These are phyloP conservation scores for Temnothorax rugatulus DNA, from an alignment of 2,888 invertebrate genomes.

Conservation along the genomic window DNA sequence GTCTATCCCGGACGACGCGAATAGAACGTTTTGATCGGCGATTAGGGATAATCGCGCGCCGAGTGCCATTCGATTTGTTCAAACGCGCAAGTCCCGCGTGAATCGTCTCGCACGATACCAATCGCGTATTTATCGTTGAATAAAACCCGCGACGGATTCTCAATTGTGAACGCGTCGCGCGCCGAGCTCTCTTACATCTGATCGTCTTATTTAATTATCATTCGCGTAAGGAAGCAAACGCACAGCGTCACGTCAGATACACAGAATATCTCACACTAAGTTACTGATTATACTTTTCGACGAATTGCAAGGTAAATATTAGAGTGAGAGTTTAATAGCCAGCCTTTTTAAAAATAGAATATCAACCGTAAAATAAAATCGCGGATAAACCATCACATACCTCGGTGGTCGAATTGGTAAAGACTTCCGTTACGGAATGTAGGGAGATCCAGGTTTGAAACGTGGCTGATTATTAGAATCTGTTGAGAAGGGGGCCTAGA, in stretches of 20 bases:
- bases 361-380: no score
- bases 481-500: not conserved
- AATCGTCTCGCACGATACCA: slow-evolving; percentile 43
- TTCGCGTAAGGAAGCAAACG: not conserved
- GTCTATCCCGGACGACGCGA: slow-evolving; percentile 12
- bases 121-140: slow-evolving; percentile 40
- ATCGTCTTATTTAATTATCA: slow-evolving; percentile 22
- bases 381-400: no score
- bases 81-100: slow-evolving; percentile 9
- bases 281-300: not conserved
- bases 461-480: no score
- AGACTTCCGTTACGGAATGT: no score
- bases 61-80: slow-evolving; percentile 39
- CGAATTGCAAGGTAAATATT: not conserved
- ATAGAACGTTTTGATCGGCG: slow-evolving; percentile 36
- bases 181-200: not conserved
- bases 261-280: not conserved
- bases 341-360: not conserved
- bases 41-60: slow-evolving; percentile 52
- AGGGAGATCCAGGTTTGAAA: no score
- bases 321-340: not conserved
- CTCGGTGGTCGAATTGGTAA: no score
- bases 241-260: not conserved
- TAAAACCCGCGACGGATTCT: slow-evolving; percentile 1
- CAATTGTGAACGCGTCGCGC: not conserved